Conservation (phyloP, 2,113 vertebrate species). For the Eira barbara region DNA sequence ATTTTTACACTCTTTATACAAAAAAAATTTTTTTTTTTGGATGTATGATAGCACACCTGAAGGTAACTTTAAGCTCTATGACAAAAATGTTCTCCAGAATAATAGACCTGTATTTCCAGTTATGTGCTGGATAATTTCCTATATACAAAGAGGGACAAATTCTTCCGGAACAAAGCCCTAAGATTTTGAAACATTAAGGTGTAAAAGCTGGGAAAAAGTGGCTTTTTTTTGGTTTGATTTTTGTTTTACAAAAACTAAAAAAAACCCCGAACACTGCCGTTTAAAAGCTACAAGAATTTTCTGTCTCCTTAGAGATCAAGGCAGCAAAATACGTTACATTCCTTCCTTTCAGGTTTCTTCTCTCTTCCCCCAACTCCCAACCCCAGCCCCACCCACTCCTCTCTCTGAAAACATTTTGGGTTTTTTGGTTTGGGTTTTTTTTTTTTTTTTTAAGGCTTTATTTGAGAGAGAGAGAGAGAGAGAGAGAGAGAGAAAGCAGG, state of each 20-base stretch:
- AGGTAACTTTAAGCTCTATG: background rate
- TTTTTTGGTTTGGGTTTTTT: too few species aligned
- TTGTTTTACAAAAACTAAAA: background rate
- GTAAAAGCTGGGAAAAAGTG: background rate
- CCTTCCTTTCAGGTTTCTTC: background rate
- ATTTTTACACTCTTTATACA: background rate
- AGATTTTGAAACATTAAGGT: background rate
- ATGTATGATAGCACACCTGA: background rate
- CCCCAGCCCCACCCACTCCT: background rate
- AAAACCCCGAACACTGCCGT: background rate
- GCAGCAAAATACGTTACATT: background rate
- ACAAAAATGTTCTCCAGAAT: background rate
- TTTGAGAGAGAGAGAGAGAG: too few species aligned
- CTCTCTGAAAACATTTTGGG: slow-evolving; percentile 1
- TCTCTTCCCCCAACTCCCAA: background rate
- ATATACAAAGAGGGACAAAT: background rate
- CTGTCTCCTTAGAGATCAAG: background rate
- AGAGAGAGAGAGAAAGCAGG: too few species aligned
- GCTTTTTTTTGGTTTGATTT: too few species aligned
- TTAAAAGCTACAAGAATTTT: background rate
- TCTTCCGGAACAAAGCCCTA: background rate
- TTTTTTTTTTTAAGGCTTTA: too few species aligned
- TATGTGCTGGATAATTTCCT: background rate
- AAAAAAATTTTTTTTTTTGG: background rate
- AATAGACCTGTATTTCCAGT: background rate